Conservation (phyloP, 2,797 vertebrate genomes). For the Danio jaintianensis region DNA sequence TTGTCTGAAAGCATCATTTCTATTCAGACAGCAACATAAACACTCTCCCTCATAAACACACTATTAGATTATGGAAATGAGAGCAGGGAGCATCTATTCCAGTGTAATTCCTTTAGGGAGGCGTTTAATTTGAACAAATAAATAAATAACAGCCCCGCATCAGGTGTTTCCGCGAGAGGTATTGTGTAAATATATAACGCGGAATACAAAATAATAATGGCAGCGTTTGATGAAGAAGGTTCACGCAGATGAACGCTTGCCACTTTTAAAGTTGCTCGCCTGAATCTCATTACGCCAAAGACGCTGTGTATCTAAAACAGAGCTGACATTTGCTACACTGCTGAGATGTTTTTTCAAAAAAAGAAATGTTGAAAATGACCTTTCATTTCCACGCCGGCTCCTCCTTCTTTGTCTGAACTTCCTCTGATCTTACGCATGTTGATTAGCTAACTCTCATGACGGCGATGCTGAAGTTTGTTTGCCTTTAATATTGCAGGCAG, state of each 20-base stretch:
- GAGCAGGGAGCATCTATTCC: slow-evolving; percentile 71
- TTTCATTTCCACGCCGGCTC: not conserved
- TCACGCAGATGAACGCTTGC: slow-evolving; percentile 56
- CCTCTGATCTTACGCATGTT: slow-evolving; percentile 1
- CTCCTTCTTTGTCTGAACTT: slow-evolving; percentile 17
- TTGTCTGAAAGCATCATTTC: slow-evolving; percentile 67
- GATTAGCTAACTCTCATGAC: not conserved
- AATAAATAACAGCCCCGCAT: slow-evolving; percentile 71
- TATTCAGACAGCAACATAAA: slow-evolving; percentile 74
- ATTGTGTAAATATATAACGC: slow-evolving; percentile 52
- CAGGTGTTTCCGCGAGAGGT: slow-evolving; percentile 56
- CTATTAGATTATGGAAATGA: slow-evolving; percentile 83
- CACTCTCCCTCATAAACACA: slow-evolving; percentile 73
- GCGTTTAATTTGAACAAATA: slow-evolving; percentile 82
- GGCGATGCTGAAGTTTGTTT: not conserved
- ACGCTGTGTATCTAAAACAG: slow-evolving; percentile 48
- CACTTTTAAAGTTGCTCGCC: slow-evolving; percentile 48
- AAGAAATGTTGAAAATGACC: slow-evolving; percentile 31
- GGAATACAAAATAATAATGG: slow-evolving; percentile 56
- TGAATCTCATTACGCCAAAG: slow-evolving; percentile 52
- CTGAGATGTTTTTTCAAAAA: slow-evolving; percentile 2
- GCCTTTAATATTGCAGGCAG: not conserved
- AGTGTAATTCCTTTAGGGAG: slow-evolving; percentile 80
- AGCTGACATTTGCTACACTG: slow-evolving; percentile 24
- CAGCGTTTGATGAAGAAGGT: slow-evolving; percentile 58